phyloP scores from a whole-genome alignment of 2,888 invertebrate species.

The Ichneumoninae sp. region DNA sequence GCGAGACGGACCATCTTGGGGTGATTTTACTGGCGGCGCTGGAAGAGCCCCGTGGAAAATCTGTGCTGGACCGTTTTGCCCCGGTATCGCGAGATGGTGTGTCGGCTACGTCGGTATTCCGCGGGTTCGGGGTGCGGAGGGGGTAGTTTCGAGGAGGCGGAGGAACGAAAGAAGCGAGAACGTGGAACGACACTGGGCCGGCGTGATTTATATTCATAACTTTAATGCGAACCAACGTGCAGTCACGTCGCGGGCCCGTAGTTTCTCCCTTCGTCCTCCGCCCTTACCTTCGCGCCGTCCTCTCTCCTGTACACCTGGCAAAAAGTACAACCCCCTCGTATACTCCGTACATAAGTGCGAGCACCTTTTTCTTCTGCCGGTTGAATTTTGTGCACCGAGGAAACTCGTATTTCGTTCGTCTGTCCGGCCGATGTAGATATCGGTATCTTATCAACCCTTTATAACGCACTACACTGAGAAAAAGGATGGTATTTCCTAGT shows the following conservation, averaged over 20 bases:
- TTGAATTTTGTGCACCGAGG: background rate
- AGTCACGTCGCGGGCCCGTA: slow-evolving; percentile 77
- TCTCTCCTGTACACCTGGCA: slow-evolving; percentile 20
- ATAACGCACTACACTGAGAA: too few species aligned
- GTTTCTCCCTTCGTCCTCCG: slow-evolving; percentile 50
- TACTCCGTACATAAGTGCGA: slow-evolving; percentile 26
- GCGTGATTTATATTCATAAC: slow-evolving; percentile 82
- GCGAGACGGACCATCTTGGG: too few species aligned
- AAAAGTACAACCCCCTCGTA: slow-evolving; percentile 41
- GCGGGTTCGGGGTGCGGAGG: slow-evolving; percentile 37
- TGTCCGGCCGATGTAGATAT: too few species aligned
- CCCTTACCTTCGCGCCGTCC: slow-evolving; percentile 30
- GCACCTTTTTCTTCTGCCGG: slow-evolving; percentile 6
- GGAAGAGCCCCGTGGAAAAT: too few species aligned
- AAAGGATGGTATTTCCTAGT: too few species aligned
- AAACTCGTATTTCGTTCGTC: too few species aligned
- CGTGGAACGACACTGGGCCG: slow-evolving; percentile 54
- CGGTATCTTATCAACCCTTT: too few species aligned
- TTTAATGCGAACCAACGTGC: slow-evolving; percentile 80
- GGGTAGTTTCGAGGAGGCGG: slow-evolving; percentile 26
- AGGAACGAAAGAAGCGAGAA: slow-evolving; percentile 62
- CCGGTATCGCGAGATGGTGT: slow-evolving; percentile 24
- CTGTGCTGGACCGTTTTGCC: too few species aligned
- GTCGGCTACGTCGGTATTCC: slow-evolving; percentile 6
- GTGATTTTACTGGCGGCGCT: too few species aligned